Conservation (phyloP, 2,888 invertebrate genomes). For the Phyto melanocephala region DNA sequence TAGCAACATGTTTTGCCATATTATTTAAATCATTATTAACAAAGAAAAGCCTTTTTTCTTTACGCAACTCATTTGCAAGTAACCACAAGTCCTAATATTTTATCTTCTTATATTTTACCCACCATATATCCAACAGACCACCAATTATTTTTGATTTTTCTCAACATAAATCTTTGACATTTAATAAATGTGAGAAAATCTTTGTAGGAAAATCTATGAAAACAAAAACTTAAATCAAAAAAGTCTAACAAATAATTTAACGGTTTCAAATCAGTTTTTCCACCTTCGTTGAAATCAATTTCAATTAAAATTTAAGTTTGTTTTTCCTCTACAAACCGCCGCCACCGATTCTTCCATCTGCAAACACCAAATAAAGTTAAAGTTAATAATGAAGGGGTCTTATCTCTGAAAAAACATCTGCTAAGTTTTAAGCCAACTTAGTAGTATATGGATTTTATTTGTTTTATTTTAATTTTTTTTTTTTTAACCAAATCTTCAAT, state of each 20-base stretch:
- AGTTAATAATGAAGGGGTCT: slow-evolving; percentile 28
- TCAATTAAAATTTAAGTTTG: slow-evolving; percentile 58
- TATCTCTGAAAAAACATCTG: slow-evolving; percentile 60
- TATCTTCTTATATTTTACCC: too few relatives aligned
- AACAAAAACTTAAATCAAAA: slow-evolving; percentile 13
- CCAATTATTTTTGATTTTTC: neutral
- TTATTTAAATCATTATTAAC: too few relatives aligned
- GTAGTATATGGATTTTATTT: slow-evolving; percentile 36
- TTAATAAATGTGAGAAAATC: slow-evolving; percentile 65
- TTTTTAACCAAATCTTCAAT: slow-evolving; percentile 55
- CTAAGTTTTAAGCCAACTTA: slow-evolving; percentile 5
- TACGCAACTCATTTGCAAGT: too few relatives aligned
- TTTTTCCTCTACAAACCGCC: neutral
- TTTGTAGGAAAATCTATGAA: slow-evolving; percentile 50
- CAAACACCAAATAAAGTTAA: slow-evolving; percentile 52
- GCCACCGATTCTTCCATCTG: slow-evolving; percentile 8
- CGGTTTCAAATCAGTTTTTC: slow-evolving; percentile 34
- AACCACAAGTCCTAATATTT: too few relatives aligned
- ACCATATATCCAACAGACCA: neutral
- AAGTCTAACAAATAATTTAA: slow-evolving; percentile 51
- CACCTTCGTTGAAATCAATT: slow-evolving; percentile 59
- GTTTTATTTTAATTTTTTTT: neutral
- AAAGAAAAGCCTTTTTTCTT: too few relatives aligned
- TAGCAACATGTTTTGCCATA: too few relatives aligned
- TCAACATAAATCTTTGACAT: slow-evolving; percentile 59